Percentiles rank a stretch among this genome's conserved stretches.
phyloP scores from a whole-genome alignment of 1,140 invertebrate species.

The Amyelois transitella region DNA sequence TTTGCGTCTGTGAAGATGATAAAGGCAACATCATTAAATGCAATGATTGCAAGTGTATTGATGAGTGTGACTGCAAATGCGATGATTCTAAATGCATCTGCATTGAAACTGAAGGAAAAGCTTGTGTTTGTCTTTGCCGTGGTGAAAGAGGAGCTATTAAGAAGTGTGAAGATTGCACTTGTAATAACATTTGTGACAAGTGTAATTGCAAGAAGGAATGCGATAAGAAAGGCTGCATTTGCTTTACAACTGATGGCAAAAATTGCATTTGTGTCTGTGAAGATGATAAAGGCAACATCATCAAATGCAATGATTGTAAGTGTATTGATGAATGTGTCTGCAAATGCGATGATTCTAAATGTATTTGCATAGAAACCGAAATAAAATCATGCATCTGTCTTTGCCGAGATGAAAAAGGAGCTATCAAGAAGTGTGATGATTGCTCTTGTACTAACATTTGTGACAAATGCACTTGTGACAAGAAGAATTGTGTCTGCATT shows the following conservation, averaged over 20 bases:
- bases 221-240: conserved; percentile 17
- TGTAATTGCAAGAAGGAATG: conserved; percentile 10
- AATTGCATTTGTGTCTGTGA: not conserved
- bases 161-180: conserved; percentile 2
- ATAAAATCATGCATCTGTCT: not conserved
- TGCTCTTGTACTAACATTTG: conserved; percentile 2
- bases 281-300: conserved; percentile 1
- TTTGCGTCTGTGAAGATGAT: not conserved
- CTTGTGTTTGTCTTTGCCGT: not conserved
- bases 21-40: conserved; percentile 1
- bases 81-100: conserved; percentile 14
- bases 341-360: conserved; percentile 14
- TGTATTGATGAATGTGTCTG: conserved; percentile 10
- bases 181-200: not conserved
- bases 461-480: conserved; percentile 5
- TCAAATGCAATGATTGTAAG: conserved; percentile 6
- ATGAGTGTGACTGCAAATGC: conserved; percentile 15
- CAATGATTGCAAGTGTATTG: conserved; percentile 10
- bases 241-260: conserved; percentile 11
- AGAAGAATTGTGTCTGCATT: conserved; percentile 13
- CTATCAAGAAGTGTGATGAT: not conserved
- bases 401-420: not conserved
- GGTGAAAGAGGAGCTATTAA: not conserved
- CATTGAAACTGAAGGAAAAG: conserved; percentile 13
- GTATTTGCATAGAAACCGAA: conserved; percentile 18